A percentile compares a stretch with the other conserved stretches of the same genome.
Conservation (phyloP, 2,113 vertebrate genomes). For the Leuciscus idus region DNA sequence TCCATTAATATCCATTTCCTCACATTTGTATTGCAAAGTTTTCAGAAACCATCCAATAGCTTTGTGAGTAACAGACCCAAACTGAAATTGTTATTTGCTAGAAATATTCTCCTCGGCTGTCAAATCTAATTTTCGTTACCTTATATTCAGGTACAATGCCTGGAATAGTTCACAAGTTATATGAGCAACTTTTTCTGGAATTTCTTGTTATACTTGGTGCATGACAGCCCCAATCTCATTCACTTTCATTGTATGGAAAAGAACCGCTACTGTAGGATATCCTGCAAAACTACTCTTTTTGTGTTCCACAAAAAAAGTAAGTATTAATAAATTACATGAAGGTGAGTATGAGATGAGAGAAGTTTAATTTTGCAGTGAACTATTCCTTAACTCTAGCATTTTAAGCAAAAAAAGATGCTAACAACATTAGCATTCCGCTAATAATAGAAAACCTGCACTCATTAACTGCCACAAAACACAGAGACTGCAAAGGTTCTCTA, state of each 20-base stretch:
- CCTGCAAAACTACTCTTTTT: not conserved
- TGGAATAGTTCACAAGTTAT: not conserved
- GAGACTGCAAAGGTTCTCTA: not conserved
- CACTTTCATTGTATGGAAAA: not conserved
- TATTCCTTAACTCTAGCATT: not conserved
- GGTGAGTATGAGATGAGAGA: not conserved
- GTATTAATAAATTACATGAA: not conserved
- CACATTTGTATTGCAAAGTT: not conserved
- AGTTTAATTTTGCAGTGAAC: not conserved
- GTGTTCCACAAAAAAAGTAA: not conserved
- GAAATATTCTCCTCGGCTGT: not conserved
- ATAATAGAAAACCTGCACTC: not conserved
- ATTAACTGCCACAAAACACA: not conserved
- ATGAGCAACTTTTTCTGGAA: not conserved
- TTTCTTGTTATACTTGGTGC: not conserved
- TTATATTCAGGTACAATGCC: not conserved
- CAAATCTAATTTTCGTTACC: not conserved
- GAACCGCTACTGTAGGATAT: not conserved
- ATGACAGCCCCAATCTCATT: not conserved
- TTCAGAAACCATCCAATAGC: not conserved
- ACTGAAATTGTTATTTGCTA: not conserved
- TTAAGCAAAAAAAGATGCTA: not conserved
- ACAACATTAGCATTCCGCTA: not conserved
- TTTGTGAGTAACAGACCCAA: not conserved
- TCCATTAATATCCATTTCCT: not conserved